phyloP scores from a whole-genome alignment of 1,140 invertebrate genomes.

The Euschistus heros region DNA sequence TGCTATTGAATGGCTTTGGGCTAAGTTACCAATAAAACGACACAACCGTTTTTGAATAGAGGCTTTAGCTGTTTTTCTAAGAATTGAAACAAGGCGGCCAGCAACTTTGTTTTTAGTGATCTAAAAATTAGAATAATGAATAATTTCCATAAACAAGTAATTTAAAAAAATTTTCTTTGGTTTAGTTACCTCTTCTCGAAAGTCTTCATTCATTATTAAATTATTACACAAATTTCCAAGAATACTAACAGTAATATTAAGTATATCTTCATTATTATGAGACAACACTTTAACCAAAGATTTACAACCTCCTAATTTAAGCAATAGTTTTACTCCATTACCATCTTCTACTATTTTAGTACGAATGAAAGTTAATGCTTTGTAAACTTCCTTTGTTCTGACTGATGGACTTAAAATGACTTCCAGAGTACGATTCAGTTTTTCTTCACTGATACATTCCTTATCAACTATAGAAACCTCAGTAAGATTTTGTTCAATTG shows the following conservation, averaged over 20 bases:
- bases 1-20: slow-evolving; percentile 25
- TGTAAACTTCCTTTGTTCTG: slow-evolving; percentile 11
- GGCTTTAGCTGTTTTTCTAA: slow-evolving; percentile 27
- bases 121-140: slow-evolving; percentile 21
- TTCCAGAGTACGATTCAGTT: not conserved
- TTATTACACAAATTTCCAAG: slow-evolving; percentile 30
- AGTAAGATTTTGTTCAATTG: too few species aligned
- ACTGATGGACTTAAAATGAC: not conserved
- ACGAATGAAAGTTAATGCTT: slow-evolving; percentile 26
- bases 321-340: slow-evolving; percentile 21
- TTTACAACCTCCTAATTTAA: not conserved
- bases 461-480: too few species aligned
- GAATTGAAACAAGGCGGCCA: slow-evolving; percentile 24
- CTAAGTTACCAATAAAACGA: slow-evolving; percentile 30
- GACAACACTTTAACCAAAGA: slow-evolving; percentile 23
- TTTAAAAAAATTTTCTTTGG: not conserved
- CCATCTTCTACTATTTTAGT: slow-evolving; percentile 25
- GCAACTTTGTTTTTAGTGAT: slow-evolving; percentile 24
- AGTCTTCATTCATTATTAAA: slow-evolving; percentile 23
- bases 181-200: slow-evolving; percentile 28
- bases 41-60: slow-evolving; percentile 28
- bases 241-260: slow-evolving; percentile 30
- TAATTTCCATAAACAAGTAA: not conserved
- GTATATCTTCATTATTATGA: slow-evolving; percentile 28
- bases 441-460: slow-evolving; percentile 3